Percentiles rank a stretch among this genome's conserved stretches.
phyloP scores from a whole-genome alignment of 23 tunicate genomes.

The Oikopleura dioica region DNA sequence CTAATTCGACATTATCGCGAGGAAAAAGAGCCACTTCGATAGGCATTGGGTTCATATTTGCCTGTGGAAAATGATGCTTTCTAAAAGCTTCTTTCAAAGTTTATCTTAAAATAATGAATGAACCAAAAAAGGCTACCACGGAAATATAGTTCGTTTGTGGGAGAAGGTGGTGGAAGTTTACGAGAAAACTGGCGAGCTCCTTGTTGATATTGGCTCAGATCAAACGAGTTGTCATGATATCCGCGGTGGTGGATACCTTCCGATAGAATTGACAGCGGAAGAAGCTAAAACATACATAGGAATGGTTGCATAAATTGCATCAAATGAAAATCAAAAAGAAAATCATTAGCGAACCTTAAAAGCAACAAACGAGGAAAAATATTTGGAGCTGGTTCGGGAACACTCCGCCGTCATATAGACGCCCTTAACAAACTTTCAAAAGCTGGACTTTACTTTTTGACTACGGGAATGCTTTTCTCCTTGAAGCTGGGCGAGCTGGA shows the following conservation, averaged over 20 bases:
- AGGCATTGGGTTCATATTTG: too few species aligned
- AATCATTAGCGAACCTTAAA: too few species aligned
- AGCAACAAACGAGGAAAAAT: neutral
- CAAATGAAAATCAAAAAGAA: too few species aligned
- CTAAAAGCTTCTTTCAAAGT: too few species aligned
- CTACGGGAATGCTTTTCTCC: constrained; percentile 80
- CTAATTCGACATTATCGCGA: constrained; percentile 20
- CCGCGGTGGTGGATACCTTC: constrained; percentile 77
- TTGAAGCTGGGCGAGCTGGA: constrained; percentile 58
- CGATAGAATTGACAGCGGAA: constrained; percentile 30
- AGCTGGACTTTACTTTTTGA: constrained; percentile 86
- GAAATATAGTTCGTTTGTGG: constrained; percentile 73
- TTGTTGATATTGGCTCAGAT: constrained; percentile 82
- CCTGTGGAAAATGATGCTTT: too few species aligned
- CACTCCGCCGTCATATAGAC: constrained; percentile 37
- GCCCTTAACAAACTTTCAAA: constrained; percentile 46
- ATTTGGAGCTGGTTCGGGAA: neutral
- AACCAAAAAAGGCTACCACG: too few species aligned
- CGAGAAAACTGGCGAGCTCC: constrained; percentile 33
- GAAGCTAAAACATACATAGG: constrained; percentile 30
- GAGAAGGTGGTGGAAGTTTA: constrained; percentile 35
- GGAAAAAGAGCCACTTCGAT: constrained; percentile 32
- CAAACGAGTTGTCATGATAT: constrained; percentile 85
- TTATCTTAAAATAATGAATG: too few species aligned
- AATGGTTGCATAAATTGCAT: too few species aligned